phyloP scores from a whole-genome alignment of 2,797 vertebrate species.

The Nannoperca obscura region DNA sequence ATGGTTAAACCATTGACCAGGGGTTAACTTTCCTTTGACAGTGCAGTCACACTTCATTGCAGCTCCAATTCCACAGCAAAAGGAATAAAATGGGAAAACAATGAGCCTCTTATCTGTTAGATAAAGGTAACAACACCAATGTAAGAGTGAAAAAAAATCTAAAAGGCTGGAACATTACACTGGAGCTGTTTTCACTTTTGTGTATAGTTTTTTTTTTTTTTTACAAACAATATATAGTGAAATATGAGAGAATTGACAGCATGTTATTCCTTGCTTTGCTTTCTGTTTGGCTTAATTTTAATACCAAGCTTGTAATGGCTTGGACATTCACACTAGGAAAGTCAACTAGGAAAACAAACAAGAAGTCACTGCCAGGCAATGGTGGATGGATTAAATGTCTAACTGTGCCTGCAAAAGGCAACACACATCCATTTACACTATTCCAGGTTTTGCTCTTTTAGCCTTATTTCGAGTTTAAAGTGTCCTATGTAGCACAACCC shows the following conservation, averaged over 20 bases:
- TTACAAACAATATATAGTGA: no score
- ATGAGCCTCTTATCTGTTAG: not conserved
- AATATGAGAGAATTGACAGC: not conserved
- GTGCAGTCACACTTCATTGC: not conserved
- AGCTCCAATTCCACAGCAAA: not conserved
- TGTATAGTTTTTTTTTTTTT: no score
- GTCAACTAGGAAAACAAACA: conserved; percentile 12
- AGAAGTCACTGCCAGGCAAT: not conserved
- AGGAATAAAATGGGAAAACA: no score
- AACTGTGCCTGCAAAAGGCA: not conserved
- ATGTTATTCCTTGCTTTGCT: not conserved
- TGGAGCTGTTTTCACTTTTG: no score
- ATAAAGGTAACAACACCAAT: not conserved
- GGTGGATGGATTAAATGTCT: not conserved
- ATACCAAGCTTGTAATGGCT: not conserved
- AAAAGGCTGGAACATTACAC: not conserved
- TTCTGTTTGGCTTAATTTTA: not conserved
- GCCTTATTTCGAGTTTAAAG: conserved; percentile 5
- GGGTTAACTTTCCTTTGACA: not conserved
- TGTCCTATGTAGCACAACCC: not conserved
- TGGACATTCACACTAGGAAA: not conserved
- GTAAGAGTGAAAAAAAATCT: not conserved
- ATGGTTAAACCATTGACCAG: not conserved
- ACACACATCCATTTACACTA: no score
- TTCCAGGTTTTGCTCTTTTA: conserved; percentile 14